phyloP scores from a whole-genome alignment of 2,888 invertebrate genomes.

The Pseudanteris insignis region DNA sequence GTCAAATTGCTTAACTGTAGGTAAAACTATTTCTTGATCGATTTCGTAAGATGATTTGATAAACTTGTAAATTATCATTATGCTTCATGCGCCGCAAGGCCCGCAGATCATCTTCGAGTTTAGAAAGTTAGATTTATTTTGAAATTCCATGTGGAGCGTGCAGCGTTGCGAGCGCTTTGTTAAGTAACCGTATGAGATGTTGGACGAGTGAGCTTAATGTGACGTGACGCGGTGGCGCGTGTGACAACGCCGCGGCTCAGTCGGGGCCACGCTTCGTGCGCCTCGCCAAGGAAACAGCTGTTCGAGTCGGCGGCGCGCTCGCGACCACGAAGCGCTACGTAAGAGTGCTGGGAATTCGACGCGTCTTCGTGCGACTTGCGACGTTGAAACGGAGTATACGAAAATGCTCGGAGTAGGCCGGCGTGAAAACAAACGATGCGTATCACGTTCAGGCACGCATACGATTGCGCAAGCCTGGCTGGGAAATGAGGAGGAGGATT shows the following conservation, averaged over 20 bases:
- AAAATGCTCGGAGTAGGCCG: conserved; percentile 2
- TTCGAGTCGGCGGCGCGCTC: too few species aligned
- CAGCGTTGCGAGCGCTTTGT: background rate
- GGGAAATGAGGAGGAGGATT: too few species aligned
- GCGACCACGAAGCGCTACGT: too few species aligned
- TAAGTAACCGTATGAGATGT: too few species aligned
- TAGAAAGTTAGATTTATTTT: conserved; percentile 18
- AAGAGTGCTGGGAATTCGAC: too few species aligned
- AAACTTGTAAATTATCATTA: conserved; percentile 10
- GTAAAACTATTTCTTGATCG: conserved; percentile 4
- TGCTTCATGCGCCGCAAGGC: conserved; percentile 12
- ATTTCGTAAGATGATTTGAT: conserved; percentile 9
- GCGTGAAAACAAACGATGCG: conserved; percentile 17
- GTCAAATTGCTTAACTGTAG: background rate
- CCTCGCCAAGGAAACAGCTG: too few species aligned
- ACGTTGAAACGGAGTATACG: background rate
- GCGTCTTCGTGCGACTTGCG: too few species aligned
- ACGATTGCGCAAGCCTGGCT: too few species aligned
- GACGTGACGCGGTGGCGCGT: too few species aligned
- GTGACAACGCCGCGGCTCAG: too few species aligned
- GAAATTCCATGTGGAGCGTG: conserved; percentile 8
- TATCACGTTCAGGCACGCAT: conserved; percentile 13
- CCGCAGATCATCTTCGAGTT: conserved; percentile 11
- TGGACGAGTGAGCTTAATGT: too few species aligned
- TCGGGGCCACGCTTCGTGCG: too few species aligned